phyloP scores from a whole-genome alignment of 2,113 vertebrate species.

The Cynopterus brachyotis region DNA sequence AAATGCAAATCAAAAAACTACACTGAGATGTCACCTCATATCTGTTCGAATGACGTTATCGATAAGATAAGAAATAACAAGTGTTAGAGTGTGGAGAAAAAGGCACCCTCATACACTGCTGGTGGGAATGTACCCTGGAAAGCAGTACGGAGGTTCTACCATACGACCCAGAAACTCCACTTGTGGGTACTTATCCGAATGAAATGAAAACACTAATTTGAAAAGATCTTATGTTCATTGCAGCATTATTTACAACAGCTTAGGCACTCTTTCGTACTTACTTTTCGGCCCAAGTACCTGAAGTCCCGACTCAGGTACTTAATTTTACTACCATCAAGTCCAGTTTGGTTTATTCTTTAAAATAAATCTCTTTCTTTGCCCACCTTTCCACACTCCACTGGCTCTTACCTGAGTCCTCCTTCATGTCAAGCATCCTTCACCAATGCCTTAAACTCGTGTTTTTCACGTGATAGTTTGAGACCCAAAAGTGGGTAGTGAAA shows the following conservation, averaged over 20 bases:
- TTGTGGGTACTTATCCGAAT: neutral
- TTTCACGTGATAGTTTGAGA: neutral
- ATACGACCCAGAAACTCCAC: neutral
- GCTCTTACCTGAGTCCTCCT: neutral
- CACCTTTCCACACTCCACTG: neutral
- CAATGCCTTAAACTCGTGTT: neutral
- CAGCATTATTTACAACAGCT: neutral
- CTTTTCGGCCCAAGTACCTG: neutral
- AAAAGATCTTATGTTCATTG: neutral
- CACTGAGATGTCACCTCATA: neutral
- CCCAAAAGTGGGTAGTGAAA: neutral
- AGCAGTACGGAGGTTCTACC: too few relatives aligned
- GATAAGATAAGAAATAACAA: neutral
- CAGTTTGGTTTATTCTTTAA: neutral
- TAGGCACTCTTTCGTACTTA: too few relatives aligned
- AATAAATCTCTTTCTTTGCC: neutral
- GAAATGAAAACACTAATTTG: neutral
- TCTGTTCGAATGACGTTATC: neutral
- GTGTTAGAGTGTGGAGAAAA: neutral
- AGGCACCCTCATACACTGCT: neutral
- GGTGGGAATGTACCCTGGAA: neutral
- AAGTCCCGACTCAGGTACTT: neutral
- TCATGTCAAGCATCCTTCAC: neutral
- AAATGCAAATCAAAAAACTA: neutral
- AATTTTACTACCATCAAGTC: neutral